Evolutionary conservation across 2,113 vertebrate genomes (phyloP).

Genomic region (Gymnobelideus leadbeateri): DNA sequence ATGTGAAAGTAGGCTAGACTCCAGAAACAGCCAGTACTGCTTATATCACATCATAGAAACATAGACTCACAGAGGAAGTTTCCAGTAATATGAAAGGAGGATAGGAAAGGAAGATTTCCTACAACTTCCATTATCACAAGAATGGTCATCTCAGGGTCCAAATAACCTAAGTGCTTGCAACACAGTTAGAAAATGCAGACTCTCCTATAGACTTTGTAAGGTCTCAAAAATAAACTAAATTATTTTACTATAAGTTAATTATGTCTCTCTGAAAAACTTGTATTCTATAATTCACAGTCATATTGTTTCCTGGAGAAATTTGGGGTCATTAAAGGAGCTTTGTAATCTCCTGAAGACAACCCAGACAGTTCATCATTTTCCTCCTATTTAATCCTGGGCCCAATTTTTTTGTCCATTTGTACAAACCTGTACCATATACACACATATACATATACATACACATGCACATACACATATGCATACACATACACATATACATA

Average conservation of each 20-base stretch:
- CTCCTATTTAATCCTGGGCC: neutral
- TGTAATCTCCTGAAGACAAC: neutral
- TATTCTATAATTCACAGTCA: neutral
- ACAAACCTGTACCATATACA: neutral
- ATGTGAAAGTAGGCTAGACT: neutral
- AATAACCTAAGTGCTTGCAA: neutral
- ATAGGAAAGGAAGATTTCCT: neutral
- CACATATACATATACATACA: no score
- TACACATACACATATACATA: no score
- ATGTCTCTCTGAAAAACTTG: neutral
- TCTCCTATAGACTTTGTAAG: neutral
- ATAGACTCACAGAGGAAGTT: neutral
- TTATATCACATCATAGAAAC: neutral
- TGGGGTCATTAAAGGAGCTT: neutral
- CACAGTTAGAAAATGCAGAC: neutral
- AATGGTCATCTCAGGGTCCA: neutral
- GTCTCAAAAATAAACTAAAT: neutral
- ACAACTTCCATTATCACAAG: neutral
- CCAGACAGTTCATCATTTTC: neutral
- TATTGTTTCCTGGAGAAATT: neutral
- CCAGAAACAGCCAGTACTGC: neutral
- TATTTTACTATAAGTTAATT: neutral
- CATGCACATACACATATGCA: no score
- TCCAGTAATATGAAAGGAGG: neutral
- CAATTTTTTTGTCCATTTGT: neutral